A percentile compares a stretch with the other conserved stretches of the same genome.
Evolutionary conservation across 2,888 invertebrate species (phyloP).

Genomic region (Oxystoma pomonae): DNA sequence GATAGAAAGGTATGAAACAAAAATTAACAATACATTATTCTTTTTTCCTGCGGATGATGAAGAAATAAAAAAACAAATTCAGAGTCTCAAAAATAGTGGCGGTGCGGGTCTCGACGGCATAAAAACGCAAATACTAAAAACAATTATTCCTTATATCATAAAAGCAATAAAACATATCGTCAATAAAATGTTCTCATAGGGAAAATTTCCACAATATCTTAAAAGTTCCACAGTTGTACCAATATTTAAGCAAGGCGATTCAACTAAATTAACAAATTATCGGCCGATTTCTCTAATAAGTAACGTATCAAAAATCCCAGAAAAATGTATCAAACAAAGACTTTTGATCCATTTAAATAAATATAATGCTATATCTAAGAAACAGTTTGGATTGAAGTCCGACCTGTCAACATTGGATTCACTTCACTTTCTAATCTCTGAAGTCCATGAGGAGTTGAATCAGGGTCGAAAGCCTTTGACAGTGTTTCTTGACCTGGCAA

Average conservation of each 20-base stretch:
- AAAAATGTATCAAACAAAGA: not conserved
- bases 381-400: not conserved
- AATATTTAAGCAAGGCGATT: not conserved
- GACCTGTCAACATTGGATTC: not conserved
- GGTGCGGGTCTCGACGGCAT: not conserved
- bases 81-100: not conserved
- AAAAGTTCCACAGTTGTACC: not conserved
- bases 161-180: not conserved
- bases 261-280: not conserved
- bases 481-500: not conserved
- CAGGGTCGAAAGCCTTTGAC: not conserved
- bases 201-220: not conserved
- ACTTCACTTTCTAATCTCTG: not conserved
- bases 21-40: not conserved
- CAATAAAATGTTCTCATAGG: not conserved
- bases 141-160: not conserved
- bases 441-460: not conserved
- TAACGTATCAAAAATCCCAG: not conserved
- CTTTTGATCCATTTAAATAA: not conserved
- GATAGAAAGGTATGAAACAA: not conserved
- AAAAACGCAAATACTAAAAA: not conserved
- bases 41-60: not conserved
- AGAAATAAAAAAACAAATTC: not conserved
- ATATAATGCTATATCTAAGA: no score
- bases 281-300: not conserved